phyloP scores from a whole-genome alignment of 2,888 invertebrate genomes.

The Mesochorus sp. region DNA sequence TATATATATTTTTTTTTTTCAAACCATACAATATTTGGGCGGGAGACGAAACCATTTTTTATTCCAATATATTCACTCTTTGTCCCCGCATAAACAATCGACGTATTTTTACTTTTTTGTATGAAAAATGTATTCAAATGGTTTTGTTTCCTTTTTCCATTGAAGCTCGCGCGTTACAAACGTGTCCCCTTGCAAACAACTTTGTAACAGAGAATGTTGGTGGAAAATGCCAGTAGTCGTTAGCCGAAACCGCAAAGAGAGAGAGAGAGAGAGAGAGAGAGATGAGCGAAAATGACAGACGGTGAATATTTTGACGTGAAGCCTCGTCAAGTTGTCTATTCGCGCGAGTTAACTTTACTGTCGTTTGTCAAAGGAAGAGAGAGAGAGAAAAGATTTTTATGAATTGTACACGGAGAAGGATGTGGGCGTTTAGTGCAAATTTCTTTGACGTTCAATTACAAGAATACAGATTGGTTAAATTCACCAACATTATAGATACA shows the following conservation, averaged over 20 bases:
- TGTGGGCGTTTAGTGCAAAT: slow-evolving; percentile 54
- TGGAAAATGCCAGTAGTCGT: slow-evolving; percentile 3
- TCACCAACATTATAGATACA: slow-evolving; percentile 5
- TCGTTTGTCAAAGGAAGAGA: slow-evolving; percentile 25
- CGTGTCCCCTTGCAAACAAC: neutral
- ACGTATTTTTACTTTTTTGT: too few species aligned
- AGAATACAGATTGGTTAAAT: too few species aligned
- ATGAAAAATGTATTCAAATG: too few species aligned
- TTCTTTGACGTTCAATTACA: slow-evolving; percentile 52
- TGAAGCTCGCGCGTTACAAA: too few species aligned
- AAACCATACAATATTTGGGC: too few species aligned
- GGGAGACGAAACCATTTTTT: too few species aligned
- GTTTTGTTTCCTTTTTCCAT: too few species aligned
- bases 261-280: neutral
- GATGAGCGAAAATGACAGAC: neutral
- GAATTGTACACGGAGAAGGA: slow-evolving; percentile 24
- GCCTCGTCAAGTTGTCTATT: slow-evolving; percentile 17
- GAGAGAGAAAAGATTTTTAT: too few species aligned
- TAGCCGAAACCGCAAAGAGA: slow-evolving; percentile 5
- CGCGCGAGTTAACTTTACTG: slow-evolving; percentile 21
- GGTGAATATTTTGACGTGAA: slow-evolving; percentile 17
- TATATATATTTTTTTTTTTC: neutral
- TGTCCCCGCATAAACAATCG: too few species aligned
- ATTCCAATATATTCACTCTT: too few species aligned
- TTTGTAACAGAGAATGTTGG: neutral